These are phyloP conservation scores for Ursus arctos DNA, from an alignment of 2,113 vertebrate species.

Conservation along the genomic window DNA sequence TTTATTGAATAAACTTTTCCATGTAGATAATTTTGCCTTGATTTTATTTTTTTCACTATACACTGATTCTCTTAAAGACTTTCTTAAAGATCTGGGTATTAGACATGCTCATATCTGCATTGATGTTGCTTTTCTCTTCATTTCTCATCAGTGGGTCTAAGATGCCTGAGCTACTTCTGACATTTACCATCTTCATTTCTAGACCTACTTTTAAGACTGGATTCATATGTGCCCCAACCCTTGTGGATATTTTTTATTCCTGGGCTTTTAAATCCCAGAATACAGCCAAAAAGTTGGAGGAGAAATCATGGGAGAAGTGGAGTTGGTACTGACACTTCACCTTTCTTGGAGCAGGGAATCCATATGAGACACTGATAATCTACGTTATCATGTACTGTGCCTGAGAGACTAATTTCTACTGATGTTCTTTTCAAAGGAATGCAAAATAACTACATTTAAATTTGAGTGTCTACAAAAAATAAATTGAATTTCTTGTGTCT, in stretches of 20 bases:
- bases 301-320: neutral
- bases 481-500: conserved; percentile 54
- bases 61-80: neutral
- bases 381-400: neutral
- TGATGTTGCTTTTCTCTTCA: neutral
- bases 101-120: neutral
- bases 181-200: neutral
- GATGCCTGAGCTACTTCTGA: neutral
- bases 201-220: neutral
- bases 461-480: conserved; percentile 45
- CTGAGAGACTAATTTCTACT: conserved; percentile 25
- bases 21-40: neutral
- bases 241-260: neutral
- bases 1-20: neutral
- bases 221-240: neutral
- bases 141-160: neutral
- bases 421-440: conserved; percentile 49
- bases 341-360: neutral
- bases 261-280: neutral
- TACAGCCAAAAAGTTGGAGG: neutral
- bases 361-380: neutral
- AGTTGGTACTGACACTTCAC: neutral
- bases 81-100: neutral
- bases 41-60: neutral
- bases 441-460: conserved; percentile 49